A percentile compares a stretch with the other conserved stretches of the same genome.
These are phyloP conservation scores for Huso huso DNA, from an alignment of 2,797 vertebrate species.

Conservation along the genomic window DNA sequence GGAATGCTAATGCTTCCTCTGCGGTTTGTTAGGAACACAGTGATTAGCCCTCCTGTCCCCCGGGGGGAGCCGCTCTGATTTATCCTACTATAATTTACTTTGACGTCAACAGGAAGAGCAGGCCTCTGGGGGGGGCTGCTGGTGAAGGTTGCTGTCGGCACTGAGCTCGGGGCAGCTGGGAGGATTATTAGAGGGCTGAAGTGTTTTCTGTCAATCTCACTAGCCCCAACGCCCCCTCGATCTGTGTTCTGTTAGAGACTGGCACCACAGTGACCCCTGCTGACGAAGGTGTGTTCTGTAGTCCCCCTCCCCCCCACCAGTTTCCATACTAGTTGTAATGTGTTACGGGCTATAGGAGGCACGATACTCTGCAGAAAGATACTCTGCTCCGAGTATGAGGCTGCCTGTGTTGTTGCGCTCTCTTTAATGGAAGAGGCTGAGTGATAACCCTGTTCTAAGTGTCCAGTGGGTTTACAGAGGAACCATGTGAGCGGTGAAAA, in stretches of 20 bases:
- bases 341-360: too few species aligned
- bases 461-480: too few species aligned
- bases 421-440: too few species aligned
- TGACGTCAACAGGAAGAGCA: conserved; percentile 67
- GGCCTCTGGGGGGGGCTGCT: conserved; percentile 31
- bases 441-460: too few species aligned
- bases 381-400: too few species aligned
- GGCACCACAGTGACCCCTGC: conserved; percentile 21
- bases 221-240: not conserved
- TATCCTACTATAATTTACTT: conserved; percentile 53
- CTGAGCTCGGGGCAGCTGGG: conserved; percentile 40
- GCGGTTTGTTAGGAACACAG: conserved; percentile 47
- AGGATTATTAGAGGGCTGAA: conserved; percentile 58
- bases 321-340: not conserved
- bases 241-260: not conserved
- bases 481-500: too few species aligned
- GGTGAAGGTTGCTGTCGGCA: conserved; percentile 19
- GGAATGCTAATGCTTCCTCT: conserved; percentile 69
- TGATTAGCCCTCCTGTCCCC: conserved; percentile 66
- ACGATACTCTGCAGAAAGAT: too few species aligned
- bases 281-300: conserved; percentile 22
- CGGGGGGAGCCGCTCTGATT: conserved; percentile 52
- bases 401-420: too few species aligned
- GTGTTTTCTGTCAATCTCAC: conserved; percentile 67
- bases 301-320: conserved; percentile 20